Evolutionary conservation across 2,888 invertebrate species (phyloP).

Genomic region (Rhagonycha lutea): DNA sequence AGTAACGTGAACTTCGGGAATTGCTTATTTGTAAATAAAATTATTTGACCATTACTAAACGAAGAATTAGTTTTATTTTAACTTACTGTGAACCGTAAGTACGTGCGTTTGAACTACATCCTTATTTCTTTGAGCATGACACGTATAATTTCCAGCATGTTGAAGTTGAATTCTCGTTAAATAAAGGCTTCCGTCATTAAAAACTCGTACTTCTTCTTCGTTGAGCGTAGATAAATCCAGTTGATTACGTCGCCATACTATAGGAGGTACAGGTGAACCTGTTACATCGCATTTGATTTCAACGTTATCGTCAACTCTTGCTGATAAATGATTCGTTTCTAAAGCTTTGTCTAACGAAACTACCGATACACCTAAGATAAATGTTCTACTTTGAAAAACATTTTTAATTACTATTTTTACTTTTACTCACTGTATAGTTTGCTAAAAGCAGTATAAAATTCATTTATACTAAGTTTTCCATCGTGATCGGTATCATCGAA

Average conservation of each 20-base stretch:
- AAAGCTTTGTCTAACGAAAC: constrained; percentile 73
- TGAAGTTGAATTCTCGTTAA: constrained; percentile 72
- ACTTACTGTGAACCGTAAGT: constrained; percentile 74
- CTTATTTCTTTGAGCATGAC: constrained; percentile 72
- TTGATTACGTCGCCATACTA: constrained; percentile 72
- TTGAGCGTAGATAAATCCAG: constrained; percentile 65
- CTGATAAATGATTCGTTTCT: constrained; percentile 70
- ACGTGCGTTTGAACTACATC: constrained; percentile 76
- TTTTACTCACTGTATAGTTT: constrained; percentile 70
- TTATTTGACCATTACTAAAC: not conserved
- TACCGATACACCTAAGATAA: constrained; percentile 66
- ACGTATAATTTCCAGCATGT: constrained; percentile 78
- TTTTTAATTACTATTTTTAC: not conserved
- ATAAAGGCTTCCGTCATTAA: constrained; percentile 75
- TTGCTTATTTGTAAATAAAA: constrained; percentile 55
- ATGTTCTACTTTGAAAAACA: not conserved
- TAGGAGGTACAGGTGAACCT: constrained; percentile 69
- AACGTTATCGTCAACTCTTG: constrained; percentile 75
- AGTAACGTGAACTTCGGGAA: constrained; percentile 73
- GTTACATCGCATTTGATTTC: constrained; percentile 79
- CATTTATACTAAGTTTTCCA: constrained; percentile 68
- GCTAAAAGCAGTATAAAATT: constrained; percentile 77
- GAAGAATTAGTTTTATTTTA: not conserved
- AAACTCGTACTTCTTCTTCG: constrained; percentile 68
- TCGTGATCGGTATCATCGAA: constrained; percentile 72